Conservation (phyloP, 2,888 invertebrate species). For the Cartodere bifasciata region DNA sequence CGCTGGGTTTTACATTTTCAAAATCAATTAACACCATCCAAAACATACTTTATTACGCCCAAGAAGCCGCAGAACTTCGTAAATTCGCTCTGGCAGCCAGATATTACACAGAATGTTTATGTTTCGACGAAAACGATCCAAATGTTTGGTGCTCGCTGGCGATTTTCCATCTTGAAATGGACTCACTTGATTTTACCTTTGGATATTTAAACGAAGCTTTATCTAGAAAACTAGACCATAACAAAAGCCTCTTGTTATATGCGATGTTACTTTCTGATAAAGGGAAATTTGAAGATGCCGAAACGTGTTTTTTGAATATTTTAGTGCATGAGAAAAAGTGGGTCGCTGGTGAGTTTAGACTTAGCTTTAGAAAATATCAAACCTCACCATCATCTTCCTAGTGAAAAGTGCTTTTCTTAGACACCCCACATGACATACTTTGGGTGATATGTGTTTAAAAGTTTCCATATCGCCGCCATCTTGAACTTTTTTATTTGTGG, state of each 20-base stretch:
- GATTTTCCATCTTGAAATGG: conserved; percentile 24
- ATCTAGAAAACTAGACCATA: conserved; percentile 20
- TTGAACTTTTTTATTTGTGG: no score
- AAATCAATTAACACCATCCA: conserved; percentile 15
- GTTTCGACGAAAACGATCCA: conserved; percentile 21
- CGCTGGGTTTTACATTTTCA: conserved; percentile 9
- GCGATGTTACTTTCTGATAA: conserved; percentile 25
- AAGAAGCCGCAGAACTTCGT: conserved; percentile 29
- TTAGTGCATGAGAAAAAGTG: conserved; percentile 24
- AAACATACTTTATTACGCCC: conserved; percentile 24
- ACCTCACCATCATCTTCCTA: no score
- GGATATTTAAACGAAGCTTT: conserved; percentile 30
- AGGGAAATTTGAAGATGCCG: conserved; percentile 24
- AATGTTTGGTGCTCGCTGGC: conserved; percentile 32
- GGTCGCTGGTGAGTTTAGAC: conserved; percentile 28
- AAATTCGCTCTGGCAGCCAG: conserved; percentile 24
- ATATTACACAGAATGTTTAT: conserved; percentile 28
- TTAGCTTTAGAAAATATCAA: no score
- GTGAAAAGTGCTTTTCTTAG: no score
- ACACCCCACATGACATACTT: no score
- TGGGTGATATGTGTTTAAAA: no score
- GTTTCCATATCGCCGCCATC: no score
- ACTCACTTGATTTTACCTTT: conserved; percentile 24
- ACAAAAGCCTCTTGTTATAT: conserved; percentile 27
- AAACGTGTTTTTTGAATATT: conserved; percentile 29